Evolutionary conservation across 2,113 vertebrate species (phyloP), one percentile per base, ranked within the genome.

Genomic region (Otocyon megalotis): DNA sequence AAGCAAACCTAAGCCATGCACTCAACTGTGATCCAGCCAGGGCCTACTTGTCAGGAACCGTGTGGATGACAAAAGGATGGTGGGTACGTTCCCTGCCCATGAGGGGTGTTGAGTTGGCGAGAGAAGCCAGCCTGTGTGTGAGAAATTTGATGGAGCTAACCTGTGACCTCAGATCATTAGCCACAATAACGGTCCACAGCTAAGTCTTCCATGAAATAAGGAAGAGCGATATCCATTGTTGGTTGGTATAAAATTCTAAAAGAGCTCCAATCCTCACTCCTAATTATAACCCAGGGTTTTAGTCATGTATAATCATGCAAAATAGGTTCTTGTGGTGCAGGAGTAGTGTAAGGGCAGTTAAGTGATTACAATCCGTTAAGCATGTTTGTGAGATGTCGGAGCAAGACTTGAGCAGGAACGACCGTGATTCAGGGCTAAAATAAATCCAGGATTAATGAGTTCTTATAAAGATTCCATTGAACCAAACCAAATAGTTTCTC

Each of bases 381-480:
- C 37, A 24, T 30, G 16, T 93, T 56, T 95, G 15, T 19, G 48
- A 74, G 24, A 32, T 69, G 28, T 32, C 22, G 2, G 3, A 84
- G 63, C 37, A 91, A 54, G 35, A 24, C 53, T 91, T 83, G 16
- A 93, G 56, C 12, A 6, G 28, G 62, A 72, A 58, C 48, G 14
- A 14, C 37, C 20, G 8, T 58, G 71, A 80, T 11, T 69, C 7
- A 5, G 19, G 15, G 12, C 53, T 83, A 8, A 92, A 87, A 28
- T 69, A 82, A 89, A 60, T n/a, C 19, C 91, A 69, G 3, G 17
- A 94, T 80, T 86, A 79, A 86, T 94, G 67, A 81, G 50, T 81
- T 92, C 80, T 67, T 79, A n/a, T 53, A 53, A 97, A 94, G 48
- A 88, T 56, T 72, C 67, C 82, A 9, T 37, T 84, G 94, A 69